Evolutionary conservation across 2,113 vertebrate genomes (phyloP).

Genomic region (Ammodytes marinus): DNA sequence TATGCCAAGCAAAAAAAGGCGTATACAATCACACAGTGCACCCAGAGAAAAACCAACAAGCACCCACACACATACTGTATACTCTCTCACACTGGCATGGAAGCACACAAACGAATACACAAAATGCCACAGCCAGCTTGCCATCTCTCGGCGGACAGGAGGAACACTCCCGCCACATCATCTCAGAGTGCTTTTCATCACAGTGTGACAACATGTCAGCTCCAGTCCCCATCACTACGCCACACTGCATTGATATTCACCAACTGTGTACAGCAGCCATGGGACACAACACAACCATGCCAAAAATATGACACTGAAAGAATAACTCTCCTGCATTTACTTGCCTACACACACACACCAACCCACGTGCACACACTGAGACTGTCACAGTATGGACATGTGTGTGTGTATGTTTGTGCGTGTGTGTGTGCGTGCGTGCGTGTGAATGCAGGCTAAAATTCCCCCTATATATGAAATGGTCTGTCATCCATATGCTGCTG

Average conservation of each 20-base stretch:
- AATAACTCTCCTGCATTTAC: constrained; percentile 75
- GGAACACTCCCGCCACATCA: constrained; percentile 85
- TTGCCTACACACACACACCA: constrained; percentile 37
- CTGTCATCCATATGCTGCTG: not conserved
- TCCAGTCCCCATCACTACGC: constrained; percentile 81
- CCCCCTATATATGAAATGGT: too few relatives aligned
- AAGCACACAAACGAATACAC: constrained; percentile 71
- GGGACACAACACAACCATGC: constrained; percentile 77
- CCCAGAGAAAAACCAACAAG: constrained; percentile 39
- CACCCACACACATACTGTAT: constrained; percentile 17
- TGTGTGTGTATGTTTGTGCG: not conserved
- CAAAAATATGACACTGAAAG: constrained; percentile 81
- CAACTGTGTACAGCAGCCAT: constrained; percentile 76
- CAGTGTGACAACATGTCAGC: constrained; percentile 85
- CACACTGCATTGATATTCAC: constrained; percentile 84
- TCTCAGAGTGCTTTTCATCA: constrained; percentile 87
- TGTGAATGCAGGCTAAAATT: too few relatives aligned
- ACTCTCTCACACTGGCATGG: constrained; percentile 44
- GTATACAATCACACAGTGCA: constrained; percentile 41
- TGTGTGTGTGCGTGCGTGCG: too few relatives aligned
- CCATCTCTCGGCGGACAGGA: constrained; percentile 80
- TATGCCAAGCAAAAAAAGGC: constrained; percentile 23
- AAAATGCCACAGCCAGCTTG: constrained; percentile 74
- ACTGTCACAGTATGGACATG: constrained; percentile 38
- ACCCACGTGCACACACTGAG: constrained; percentile 25